These are phyloP conservation scores for Sula dactylatra DNA, from an alignment of 2,113 vertebrate genomes.

Conservation along the genomic window DNA sequence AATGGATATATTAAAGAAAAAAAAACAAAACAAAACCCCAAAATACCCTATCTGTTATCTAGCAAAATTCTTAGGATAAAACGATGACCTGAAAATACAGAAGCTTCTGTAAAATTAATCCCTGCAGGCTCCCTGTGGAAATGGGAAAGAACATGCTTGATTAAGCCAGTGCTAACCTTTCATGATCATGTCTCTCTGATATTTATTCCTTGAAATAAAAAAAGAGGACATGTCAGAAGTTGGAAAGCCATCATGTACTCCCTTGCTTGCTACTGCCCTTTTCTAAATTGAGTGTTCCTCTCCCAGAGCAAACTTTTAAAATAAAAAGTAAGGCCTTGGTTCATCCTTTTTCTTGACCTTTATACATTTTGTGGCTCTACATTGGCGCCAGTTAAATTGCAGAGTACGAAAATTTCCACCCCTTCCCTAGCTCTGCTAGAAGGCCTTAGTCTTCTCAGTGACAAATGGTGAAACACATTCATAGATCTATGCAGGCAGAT, in stretches of 20 bases:
- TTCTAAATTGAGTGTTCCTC: not conserved
- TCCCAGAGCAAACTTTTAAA: slow-evolving; percentile 5
- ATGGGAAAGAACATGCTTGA: slow-evolving; percentile 38
- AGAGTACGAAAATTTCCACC: not conserved
- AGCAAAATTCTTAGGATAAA: not conserved
- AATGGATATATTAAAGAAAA: not conserved
- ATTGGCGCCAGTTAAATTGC: not conserved
- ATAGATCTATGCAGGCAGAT: no score
- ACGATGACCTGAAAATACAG: not conserved
- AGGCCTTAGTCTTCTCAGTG: not conserved
- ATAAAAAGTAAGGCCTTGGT: not conserved
- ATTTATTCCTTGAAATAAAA: slow-evolving; percentile 50
- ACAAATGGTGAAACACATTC: not conserved
- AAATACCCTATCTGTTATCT: not conserved
- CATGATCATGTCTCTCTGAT: slow-evolving; percentile 26
- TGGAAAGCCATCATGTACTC: not conserved
- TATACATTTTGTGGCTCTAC: not conserved
- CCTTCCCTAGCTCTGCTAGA: not conserved
- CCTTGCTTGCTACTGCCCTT: slow-evolving; percentile 13
- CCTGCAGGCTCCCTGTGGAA: slow-evolving; percentile 12
- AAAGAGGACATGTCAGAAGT: slow-evolving; percentile 13
- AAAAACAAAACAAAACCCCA: not conserved
- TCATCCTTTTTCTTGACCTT: slow-evolving; percentile 5
- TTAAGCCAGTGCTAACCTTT: slow-evolving; percentile 47
- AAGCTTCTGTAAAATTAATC: not conserved